Conservation (phyloP, 2,888 invertebrate species). For the Ochropacha duplaris region DNA sequence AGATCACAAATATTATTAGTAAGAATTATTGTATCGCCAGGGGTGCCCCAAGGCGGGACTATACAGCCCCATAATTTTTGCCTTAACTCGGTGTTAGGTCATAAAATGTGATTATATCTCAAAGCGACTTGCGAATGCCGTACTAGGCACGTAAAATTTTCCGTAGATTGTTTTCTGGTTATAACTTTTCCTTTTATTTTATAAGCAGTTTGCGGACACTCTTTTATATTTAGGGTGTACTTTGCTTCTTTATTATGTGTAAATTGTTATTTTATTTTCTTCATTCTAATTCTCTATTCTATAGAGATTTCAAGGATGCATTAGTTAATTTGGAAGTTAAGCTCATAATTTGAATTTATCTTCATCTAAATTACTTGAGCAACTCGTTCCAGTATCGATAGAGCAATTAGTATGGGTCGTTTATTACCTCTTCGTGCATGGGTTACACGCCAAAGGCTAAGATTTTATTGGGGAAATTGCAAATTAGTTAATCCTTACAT, state of each 20-base stretch:
- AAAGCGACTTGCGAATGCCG: constrained; percentile 71
- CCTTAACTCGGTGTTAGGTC: constrained; percentile 79
- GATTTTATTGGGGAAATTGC: constrained; percentile 72
- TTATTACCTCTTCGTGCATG: constrained; percentile 50
- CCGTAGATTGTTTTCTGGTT: constrained; percentile 71
- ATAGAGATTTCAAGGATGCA: constrained; percentile 35
- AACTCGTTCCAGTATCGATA: constrained; percentile 55
- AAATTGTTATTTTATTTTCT: constrained; percentile 1
- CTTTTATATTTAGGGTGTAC: constrained; percentile 31
- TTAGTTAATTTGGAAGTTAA: constrained; percentile 41
- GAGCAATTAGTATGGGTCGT: constrained; percentile 66
- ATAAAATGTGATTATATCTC: constrained; percentile 80
- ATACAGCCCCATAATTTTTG: constrained; percentile 77
- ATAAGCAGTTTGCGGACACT: constrained; percentile 49
- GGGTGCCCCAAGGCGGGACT: constrained; percentile 74
- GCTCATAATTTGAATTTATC: constrained; percentile 60
- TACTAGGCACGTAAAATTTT: constrained; percentile 67
- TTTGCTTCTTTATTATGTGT: constrained; percentile 29
- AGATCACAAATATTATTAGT: constrained; percentile 74
- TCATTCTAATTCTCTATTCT: constrained; percentile 12
- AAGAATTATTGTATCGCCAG: constrained; percentile 67
- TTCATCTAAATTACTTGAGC: constrained; percentile 70
- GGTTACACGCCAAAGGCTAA: constrained; percentile 59
- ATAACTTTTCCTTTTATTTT: constrained; percentile 63
- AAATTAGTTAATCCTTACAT: constrained; percentile 63